A percentile compares a stretch with the other conserved stretches of the same genome.
phyloP scores from a whole-genome alignment of 2,888 invertebrate species.

The Drosophila melanosoma region DNA sequence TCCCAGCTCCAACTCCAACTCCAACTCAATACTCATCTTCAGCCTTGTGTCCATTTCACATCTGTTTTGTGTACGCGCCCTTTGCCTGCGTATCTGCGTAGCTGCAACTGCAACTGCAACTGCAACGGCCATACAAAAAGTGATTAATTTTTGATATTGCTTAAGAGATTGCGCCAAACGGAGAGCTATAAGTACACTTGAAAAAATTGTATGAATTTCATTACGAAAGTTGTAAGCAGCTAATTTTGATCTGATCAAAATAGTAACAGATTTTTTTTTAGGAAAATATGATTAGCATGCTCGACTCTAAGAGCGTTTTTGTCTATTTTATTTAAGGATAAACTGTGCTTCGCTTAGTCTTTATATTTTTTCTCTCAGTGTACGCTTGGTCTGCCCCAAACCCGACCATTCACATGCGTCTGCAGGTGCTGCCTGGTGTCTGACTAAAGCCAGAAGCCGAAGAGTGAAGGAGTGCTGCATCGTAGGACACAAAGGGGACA shows the following conservation, averaged over 20 bases:
- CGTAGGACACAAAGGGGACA: neutral
- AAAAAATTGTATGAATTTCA: neutral
- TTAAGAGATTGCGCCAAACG: constrained; percentile 65
- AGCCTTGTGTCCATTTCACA: constrained; percentile 45
- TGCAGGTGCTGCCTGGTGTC: constrained; percentile 50
- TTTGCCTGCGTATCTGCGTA: constrained; percentile 55
- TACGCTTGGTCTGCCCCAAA: constrained; percentile 2
- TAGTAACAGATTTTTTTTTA: neutral
- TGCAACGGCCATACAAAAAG: constrained; percentile 55
- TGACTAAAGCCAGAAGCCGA: constrained; percentile 1
- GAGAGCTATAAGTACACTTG: neutral
- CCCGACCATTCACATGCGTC: constrained; percentile 29
- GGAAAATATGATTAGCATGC: neutral
- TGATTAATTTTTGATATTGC: constrained; percentile 80
- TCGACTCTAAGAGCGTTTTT: neutral
- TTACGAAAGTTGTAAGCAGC: neutral
- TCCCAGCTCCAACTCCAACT: neutral
- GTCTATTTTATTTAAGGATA: neutral
- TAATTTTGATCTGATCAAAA: neutral
- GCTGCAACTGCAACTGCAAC: constrained; percentile 58
- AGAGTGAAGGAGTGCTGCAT: neutral
- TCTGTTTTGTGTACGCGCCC: constrained; percentile 36
- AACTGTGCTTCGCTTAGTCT: neutral
- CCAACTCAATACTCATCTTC: constrained; percentile 7
- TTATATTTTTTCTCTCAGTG: neutral